Percentiles rank a stretch among this genome's conserved stretches.
Conservation (phyloP, 2,113 vertebrate genomes). For the Eurystomus gularis region DNA sequence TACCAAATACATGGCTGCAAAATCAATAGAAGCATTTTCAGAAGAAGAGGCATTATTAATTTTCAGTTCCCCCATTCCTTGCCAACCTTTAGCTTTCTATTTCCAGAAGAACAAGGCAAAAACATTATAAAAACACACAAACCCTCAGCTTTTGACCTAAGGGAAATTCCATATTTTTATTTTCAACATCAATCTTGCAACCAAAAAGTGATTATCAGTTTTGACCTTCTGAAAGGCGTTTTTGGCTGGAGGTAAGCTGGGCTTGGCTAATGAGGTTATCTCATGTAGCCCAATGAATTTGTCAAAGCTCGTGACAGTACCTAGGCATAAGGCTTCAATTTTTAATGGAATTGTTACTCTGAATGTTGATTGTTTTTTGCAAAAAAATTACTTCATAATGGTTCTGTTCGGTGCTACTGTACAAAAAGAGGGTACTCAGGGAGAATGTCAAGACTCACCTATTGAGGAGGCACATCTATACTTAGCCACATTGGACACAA, state of each 20-base stretch:
- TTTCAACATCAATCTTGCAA: neutral
- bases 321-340: neutral
- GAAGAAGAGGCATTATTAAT: neutral
- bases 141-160: neutral
- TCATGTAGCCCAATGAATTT: neutral
- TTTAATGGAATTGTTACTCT: neutral
- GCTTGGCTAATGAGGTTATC: neutral
- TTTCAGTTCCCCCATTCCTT: neutral
- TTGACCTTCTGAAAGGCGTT: neutral
- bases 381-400: neutral
- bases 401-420: neutral
- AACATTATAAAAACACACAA: neutral
- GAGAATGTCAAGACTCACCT: neutral
- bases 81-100: neutral
- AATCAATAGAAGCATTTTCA: constrained; percentile 26
- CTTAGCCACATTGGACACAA: neutral
- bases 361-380: neutral
- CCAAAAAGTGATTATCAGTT: neutral
- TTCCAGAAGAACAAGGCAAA: neutral
- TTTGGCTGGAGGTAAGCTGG: neutral
- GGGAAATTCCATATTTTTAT: neutral
- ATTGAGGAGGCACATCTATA: neutral
- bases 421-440: neutral
- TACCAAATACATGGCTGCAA: neutral
- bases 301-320: neutral